Base-by-base conservation (phyloP, 2,888 invertebrate species). In the Slavum lentiscoides region DNA sequence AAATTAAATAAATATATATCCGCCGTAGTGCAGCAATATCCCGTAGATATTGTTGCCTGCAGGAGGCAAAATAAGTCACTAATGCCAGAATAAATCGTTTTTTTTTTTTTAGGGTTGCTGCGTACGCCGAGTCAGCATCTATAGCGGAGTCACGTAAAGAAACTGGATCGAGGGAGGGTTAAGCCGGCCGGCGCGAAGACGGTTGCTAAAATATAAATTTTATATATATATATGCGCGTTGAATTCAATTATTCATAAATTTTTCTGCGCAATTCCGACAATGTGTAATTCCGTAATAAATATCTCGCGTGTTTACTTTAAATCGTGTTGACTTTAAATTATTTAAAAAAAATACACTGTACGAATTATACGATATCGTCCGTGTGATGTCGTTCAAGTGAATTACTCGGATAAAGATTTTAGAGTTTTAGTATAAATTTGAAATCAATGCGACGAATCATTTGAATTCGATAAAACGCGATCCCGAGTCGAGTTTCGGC, bases 71-170 rank as follows among this genome's bases (percentile, higher is more conserved):
- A 74, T 49, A 64, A 55, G 53, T 64, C 66, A 75, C 67, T 67
- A 58, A 75, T 58, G 75, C 67, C 55, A 39, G 55, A 74, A 74
- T 66, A 67, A 75, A 75, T 58, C 67, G 75, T 43, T 30, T 30
- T 30, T 30, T 30, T 30, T 30, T 30, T 30, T 30, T 30, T 30
- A 39, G 67, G 58, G 58, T 23, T 58, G 37, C 15, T 15, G 37
- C 55, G 13, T 23, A n/a, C 19, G 9, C 67, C n/a, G 75, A 67
- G 66, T 55, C 66, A 39, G 55, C 55, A 15, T n/a, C 62, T 23
- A 9, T 11, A 11, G 49, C 37, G 64, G 30, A 30, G 74, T 74
- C 74, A 66, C 74, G 64, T 74, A 74, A 74, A 66, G 19, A 68
- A 66, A 53, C 64, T 19, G 17, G 55, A n/a, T n/a, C 21, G 37